phyloP scores from a whole-genome alignment of 2,888 invertebrate genomes.

The Tetragonula carbonaria region DNA sequence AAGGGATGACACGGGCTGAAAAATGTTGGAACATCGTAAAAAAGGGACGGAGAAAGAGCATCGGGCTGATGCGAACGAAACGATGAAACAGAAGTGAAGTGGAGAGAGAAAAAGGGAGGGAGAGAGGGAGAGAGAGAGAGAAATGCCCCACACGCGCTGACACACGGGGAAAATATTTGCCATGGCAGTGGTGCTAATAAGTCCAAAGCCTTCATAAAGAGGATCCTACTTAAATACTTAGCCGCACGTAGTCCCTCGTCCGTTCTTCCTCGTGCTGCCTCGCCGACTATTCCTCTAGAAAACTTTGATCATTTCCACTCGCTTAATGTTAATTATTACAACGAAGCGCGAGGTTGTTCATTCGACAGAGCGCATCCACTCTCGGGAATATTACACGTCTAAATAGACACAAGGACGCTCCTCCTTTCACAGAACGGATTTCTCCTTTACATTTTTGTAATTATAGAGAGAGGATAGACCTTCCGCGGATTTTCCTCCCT shows the following conservation, averaged over 20 bases:
- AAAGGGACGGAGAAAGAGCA: slow-evolving; percentile 4
- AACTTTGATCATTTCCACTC: slow-evolving; percentile 56
- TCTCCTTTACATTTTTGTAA: neutral
- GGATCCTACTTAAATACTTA: slow-evolving; percentile 66
- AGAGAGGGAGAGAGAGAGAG: slow-evolving; percentile 17
- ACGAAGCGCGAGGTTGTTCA: slow-evolving; percentile 16
- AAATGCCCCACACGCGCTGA: slow-evolving; percentile 55
- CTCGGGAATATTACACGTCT: slow-evolving; percentile 11
- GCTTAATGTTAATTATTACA: slow-evolving; percentile 19
- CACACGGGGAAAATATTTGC: slow-evolving; percentile 60
- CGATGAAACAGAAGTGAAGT: neutral
- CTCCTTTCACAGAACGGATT: neutral
- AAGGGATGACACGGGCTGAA: neutral
- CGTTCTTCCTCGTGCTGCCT: slow-evolving; percentile 25
- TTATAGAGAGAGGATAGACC: neutral
- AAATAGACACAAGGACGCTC: slow-evolving; percentile 11
- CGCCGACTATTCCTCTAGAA: slow-evolving; percentile 32
- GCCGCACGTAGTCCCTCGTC: slow-evolving; percentile 29
- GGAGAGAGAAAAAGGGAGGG: neutral
- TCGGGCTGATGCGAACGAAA: neutral
- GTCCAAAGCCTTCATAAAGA: slow-evolving; percentile 65
- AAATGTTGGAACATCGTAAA: slow-evolving; percentile 4
- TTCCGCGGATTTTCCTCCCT: neutral
- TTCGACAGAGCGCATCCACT: slow-evolving; percentile 3
- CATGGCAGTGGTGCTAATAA: slow-evolving; percentile 64